Evolutionary conservation across 2,888 invertebrate genomes (phyloP), one percentile per base, ranked within the genome.

Genomic region (Antheraea assamensis): DNA sequence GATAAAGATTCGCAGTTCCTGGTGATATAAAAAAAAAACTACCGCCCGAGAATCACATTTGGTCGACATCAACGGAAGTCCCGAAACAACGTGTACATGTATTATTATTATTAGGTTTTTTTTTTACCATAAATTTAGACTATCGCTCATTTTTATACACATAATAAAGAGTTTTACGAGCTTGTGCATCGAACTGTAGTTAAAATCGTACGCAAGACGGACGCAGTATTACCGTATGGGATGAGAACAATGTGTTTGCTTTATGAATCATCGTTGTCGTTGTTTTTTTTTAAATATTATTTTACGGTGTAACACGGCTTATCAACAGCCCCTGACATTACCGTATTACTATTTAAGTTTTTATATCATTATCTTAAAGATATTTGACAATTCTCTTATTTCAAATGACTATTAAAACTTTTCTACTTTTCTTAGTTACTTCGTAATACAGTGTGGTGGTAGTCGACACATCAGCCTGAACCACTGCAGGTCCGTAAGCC

Each of bases 81-180:
- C 79, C 81, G 77, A 83, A 85, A 85, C 86, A 83, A 87, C 86
- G 81, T 81, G 82, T 79, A 68, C 81, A 85, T 88, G 90, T 91
- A 90, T 92, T 90, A 90, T 88, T 90, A 90, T 88, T 85, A 85
- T 88, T 76, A 75, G 74, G 77, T 80, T 79, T 77, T 77, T 78
- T 80, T 76, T 73, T 71, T 47, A 73, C 61, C 71, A 52, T 73
- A 71, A 73, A 73, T 70, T 72, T 42, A 49, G 52, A 31, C 66
- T 72, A 74, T 72, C 58, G 72, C 35, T 87, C 85, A 84, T 83
- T 86, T 85, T 87, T 85, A 88, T 90, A 92, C 90, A 89, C 87
- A 92, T 92, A 92, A 92, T 92, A 93, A 92, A 92, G 87, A 87
- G 77, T 90, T 93, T 93, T 93, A 93, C 84, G 93, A 88, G 86